These are phyloP conservation scores for Labeo catla DNA, from an alignment of 2,113 vertebrate genomes.

Conservation along the genomic window DNA sequence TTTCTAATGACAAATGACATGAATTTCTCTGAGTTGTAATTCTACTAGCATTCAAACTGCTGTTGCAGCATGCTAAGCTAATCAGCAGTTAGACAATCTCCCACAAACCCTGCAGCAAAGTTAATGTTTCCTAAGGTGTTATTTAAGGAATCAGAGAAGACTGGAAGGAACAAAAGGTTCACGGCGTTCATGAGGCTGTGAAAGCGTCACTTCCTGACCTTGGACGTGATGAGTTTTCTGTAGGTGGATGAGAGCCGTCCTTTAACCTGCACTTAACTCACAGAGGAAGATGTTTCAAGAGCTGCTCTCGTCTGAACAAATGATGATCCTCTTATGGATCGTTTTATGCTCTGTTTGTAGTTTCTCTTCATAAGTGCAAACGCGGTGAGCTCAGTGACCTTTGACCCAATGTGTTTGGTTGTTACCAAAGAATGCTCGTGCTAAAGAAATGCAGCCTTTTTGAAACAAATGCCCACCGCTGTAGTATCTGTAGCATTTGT, in stretches of 20 bases:
- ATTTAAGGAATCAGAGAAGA: background rate
- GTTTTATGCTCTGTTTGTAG: conserved; percentile 33
- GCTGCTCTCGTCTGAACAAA: conserved; percentile 24
- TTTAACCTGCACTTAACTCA: conserved; percentile 14
- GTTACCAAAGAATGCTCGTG: background rate
- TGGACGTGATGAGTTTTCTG: conserved; percentile 42
- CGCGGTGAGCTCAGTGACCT: no score
- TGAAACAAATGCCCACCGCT: background rate
- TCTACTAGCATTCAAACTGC: background rate
- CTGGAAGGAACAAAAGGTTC: background rate
- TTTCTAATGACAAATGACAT: background rate
- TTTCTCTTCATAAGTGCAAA: conserved; percentile 20
- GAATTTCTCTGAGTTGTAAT: background rate
- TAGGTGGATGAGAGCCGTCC: conserved; percentile 31
- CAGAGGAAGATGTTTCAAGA: conserved; percentile 11
- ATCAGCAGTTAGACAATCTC: background rate
- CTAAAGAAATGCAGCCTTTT: background rate
- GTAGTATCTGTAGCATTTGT: background rate
- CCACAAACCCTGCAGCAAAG: background rate
- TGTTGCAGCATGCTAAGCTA: background rate
- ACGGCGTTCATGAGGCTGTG: background rate
- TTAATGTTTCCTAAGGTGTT: background rate
- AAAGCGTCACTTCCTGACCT: conserved; percentile 46
- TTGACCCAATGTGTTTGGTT: background rate
- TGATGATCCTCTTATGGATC: conserved; percentile 40